Evolutionary conservation across 2,113 vertebrate genomes (phyloP).

Genomic region (Ginglymostoma cirratum): DNA sequence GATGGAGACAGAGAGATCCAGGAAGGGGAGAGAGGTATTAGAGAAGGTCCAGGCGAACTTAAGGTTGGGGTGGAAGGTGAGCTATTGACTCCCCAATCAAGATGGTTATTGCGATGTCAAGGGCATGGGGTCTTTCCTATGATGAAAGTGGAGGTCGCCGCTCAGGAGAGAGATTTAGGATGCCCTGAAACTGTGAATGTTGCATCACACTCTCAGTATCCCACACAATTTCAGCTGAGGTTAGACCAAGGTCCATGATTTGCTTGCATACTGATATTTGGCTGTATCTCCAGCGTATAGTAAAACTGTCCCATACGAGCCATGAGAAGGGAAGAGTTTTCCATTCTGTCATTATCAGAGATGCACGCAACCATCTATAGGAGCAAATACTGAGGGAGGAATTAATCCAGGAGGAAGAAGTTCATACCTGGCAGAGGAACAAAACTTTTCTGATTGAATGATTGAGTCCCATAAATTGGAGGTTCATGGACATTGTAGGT

Average conservation of each 20-base stretch:
- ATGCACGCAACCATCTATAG: neutral
- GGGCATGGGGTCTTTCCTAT: too few species aligned
- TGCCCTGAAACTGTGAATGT: neutral
- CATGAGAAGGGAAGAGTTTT: neutral
- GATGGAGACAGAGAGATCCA: too few species aligned
- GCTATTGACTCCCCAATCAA: too few species aligned
- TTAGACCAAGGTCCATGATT: neutral
- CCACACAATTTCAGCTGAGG: neutral
- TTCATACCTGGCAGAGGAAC: neutral
- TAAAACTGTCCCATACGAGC: neutral
- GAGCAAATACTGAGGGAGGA: neutral
- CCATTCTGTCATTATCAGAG: neutral
- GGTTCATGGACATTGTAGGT: neutral
- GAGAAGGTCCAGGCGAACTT: too few species aligned
- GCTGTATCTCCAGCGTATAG: neutral
- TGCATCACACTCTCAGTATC: neutral
- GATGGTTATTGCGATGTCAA: too few species aligned
- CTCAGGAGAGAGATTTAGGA: neutral
- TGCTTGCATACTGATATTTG: neutral
- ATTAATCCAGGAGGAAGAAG: neutral
- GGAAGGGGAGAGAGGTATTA: too few species aligned
- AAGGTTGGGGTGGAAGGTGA: too few species aligned
- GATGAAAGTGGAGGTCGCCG: too few species aligned
- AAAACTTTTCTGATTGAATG: slow-evolving; percentile 10
- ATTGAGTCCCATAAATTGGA: neutral